Evolutionary conservation across 2,888 invertebrate species (phyloP).

Genomic region (Oscheius onirici): DNA sequence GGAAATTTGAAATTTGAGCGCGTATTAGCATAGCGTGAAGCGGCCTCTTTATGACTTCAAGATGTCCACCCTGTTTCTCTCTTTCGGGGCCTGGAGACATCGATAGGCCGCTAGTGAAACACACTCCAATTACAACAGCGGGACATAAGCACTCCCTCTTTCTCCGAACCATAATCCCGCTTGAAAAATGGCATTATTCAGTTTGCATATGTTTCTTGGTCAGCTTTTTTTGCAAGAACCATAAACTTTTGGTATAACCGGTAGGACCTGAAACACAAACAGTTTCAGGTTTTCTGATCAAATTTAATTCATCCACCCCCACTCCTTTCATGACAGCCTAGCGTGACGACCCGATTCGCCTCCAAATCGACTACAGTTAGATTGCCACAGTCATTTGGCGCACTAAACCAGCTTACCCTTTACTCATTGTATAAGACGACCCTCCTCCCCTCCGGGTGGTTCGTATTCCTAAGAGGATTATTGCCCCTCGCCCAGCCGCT

Average conservation of each 20-base stretch:
- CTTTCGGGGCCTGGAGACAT: neutral
- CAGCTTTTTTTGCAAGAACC: neutral
- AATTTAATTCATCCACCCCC: too few relatives aligned
- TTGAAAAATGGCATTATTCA: neutral
- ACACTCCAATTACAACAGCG: constrained; percentile 22
- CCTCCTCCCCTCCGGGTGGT: constrained; percentile 6
- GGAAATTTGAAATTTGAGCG: too few relatives aligned
- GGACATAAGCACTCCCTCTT: neutral
- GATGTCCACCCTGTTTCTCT: constrained; percentile 5
- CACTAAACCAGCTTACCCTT: neutral
- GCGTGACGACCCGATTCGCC: neutral
- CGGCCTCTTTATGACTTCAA: constrained; percentile 25
- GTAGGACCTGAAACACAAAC: neutral
- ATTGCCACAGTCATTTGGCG: neutral
- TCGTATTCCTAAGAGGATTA: constrained; percentile 32
- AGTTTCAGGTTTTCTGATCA: too few relatives aligned
- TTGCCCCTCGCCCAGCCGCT: constrained; percentile 20
- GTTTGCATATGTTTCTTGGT: too few relatives aligned
- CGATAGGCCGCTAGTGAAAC: neutral
- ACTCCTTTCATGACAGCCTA: too few relatives aligned
- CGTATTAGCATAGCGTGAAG: neutral
- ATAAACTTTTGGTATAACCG: neutral
- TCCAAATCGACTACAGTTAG: neutral
- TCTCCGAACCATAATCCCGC: neutral
- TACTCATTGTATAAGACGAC: neutral